A percentile compares a stretch with the other conserved stretches of the same genome.
phyloP scores from a whole-genome alignment of 2,888 invertebrate genomes.

The Drosophila borealis region DNA sequence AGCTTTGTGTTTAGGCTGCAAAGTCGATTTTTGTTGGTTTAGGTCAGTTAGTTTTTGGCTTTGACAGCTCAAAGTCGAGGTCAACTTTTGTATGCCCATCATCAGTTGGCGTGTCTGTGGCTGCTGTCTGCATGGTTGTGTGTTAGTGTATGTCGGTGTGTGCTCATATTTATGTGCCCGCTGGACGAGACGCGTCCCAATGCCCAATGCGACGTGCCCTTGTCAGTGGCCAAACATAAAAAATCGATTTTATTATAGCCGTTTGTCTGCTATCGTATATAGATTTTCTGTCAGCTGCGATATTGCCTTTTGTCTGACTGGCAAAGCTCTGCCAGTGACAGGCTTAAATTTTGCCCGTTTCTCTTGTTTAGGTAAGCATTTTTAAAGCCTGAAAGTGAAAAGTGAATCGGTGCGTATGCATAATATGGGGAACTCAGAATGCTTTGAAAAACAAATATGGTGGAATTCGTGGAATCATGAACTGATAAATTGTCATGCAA shows the following conservation, averaged over 20 bases:
- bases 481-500: neutral
- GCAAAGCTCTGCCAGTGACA: slow-evolving; percentile 42
- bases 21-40: slow-evolving; percentile 81
- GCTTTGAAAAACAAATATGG: neutral
- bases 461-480: neutral
- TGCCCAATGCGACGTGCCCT: slow-evolving; percentile 64
- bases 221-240: slow-evolving; percentile 73
- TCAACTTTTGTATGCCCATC: slow-evolving; percentile 81
- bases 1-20: slow-evolving; percentile 70
- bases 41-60: slow-evolving; percentile 83
- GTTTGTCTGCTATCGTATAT: slow-evolving; percentile 64
- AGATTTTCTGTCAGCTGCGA: slow-evolving; percentile 73
- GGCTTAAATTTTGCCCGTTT: slow-evolving; percentile 56
- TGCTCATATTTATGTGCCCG: slow-evolving; percentile 68
- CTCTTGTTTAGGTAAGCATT: slow-evolving; percentile 28
- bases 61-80: slow-evolving; percentile 84
- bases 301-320: slow-evolving; percentile 61
- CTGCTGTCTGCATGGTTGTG: slow-evolving; percentile 20
- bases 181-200: slow-evolving; percentile 59
- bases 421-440: neutral
- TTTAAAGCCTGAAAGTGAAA: slow-evolving; percentile 44
- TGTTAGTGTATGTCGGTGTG: slow-evolving; percentile 25
- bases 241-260: slow-evolving; percentile 78
- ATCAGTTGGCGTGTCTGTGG: slow-evolving; percentile 59
- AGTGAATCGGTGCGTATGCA: slow-evolving; percentile 32